Evolutionary conservation across 2,113 vertebrate species (phyloP), one percentile per base, ranked within the genome.

Genomic region (Lethenteron camtschaticum): DNA sequence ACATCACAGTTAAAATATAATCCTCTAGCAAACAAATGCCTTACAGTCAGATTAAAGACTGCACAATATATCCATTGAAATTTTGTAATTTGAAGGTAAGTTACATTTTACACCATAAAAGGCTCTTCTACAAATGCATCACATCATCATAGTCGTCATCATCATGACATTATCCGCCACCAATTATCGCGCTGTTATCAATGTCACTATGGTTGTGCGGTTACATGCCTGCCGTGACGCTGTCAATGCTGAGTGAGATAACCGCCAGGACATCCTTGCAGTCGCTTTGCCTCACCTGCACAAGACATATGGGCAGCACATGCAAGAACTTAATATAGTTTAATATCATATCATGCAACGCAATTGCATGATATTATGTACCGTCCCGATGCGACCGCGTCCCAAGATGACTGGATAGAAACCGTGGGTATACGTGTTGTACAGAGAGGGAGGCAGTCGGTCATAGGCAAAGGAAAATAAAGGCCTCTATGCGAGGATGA

Each of bases 171-270:
- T 63, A 14, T 14, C 59, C 59, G 1, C 59, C 59, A 63, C 4
- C 60, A n/a, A 9, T 66, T 18, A 74, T 79, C 56, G 18, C 24
- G 55, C 18, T 56, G 56, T 55, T 13, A 16, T 11, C 3, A 59
- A 55, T 57, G 12, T 69, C 41, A 16, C 20, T 58, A 70, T n/a
- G 24, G 70, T n/a, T 41, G n/a, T 56, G 57, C 9, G 10, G 41
- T 69, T 58, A 57, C 8, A 82, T 74, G 95, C 94, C 89, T 81
- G 95, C 89, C 75, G 87, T 89, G 24, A 96, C 92, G 68, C 83
- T 86, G 77, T 77, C 84, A 77, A 97, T 97, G 75, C 91, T 90
- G 79, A 95, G 82, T 73, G 86, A 88, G 79, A 99, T 99, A 75
- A 95, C 85, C 74, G 87, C 79, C 78, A 99, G 79, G 71, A 88